Evolutionary conservation across 2,113 vertebrate genomes (phyloP).

Genomic region (Antechinus stuartii): DNA sequence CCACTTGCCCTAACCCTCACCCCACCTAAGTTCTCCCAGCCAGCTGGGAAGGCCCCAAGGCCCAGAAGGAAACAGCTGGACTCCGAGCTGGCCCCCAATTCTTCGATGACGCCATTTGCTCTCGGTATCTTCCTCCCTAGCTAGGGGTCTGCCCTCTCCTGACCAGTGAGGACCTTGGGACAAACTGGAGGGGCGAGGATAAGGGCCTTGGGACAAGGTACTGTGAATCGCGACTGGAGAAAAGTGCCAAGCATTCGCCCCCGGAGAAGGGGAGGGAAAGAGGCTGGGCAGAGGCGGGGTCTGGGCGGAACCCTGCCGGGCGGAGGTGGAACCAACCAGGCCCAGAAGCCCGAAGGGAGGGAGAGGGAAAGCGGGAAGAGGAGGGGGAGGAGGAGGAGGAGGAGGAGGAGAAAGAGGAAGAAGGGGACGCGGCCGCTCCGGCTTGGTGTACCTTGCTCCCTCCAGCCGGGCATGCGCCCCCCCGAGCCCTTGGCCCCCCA

Average conservation of each 20-base stretch:
- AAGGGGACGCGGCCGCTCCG: slow-evolving; percentile 46
- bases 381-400: neutral
- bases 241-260: neutral
- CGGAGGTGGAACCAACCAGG: neutral
- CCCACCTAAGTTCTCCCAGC: neutral
- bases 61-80: neutral
- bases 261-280: neutral
- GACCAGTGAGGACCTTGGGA: neutral
- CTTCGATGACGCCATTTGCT: neutral
- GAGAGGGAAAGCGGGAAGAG: slow-evolving; percentile 25
- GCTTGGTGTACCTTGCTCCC: slow-evolving; percentile 39
- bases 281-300: neutral
- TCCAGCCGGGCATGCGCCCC: slow-evolving; percentile 76
- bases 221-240: neutral
- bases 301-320: neutral
- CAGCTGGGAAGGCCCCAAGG: neutral
- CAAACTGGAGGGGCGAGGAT: neutral
- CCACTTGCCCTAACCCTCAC: neutral
- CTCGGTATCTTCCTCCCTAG: neutral
- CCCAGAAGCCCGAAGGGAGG: slow-evolving; percentile 1
- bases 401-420: slow-evolving; percentile 24
- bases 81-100: neutral
- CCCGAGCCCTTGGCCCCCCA: slow-evolving; percentile 39
- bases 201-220: neutral
- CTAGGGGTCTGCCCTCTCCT: neutral